A percentile compares a stretch with the other conserved stretches of the same genome.
phyloP scores from a whole-genome alignment of 2,113 vertebrate genomes.

The Columbina picui region DNA sequence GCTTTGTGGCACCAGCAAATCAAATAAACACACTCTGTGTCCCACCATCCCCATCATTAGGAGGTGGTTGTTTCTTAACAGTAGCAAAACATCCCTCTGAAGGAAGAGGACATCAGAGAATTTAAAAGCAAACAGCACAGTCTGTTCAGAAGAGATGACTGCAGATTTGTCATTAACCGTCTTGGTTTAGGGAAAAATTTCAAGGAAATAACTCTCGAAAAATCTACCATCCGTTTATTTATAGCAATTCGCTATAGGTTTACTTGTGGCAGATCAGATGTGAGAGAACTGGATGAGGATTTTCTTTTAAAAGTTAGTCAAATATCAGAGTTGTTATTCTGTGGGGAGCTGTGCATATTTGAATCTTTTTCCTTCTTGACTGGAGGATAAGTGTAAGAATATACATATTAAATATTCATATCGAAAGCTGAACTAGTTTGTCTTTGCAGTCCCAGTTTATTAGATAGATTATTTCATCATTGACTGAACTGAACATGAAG shows the following conservation, averaged over 20 bases:
- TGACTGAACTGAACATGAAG: not conserved
- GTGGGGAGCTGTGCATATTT: not conserved
- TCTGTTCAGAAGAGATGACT: not conserved
- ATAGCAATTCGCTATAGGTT: not conserved
- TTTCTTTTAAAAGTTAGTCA: not conserved
- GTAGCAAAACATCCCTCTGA: not conserved
- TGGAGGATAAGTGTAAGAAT: not conserved
- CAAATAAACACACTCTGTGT: not conserved
- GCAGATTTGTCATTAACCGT: not conserved
- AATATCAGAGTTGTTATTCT: not conserved
- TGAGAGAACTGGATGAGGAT: not conserved
- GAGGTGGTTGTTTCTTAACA: not conserved
- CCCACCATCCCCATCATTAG: not conserved
- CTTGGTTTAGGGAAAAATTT: constrained; percentile 37
- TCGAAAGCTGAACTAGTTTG: not conserved
- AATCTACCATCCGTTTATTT: not conserved
- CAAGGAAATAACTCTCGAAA: not conserved
- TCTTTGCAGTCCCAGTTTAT: not conserved
- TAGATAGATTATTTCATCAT: not conserved
- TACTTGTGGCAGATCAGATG: not conserved
- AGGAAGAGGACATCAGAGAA: not conserved
- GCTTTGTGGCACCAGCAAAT: not conserved
- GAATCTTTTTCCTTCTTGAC: not conserved
- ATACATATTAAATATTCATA: not conserved
- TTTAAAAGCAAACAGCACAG: constrained; percentile 10